Percentiles rank a stretch among this genome's conserved stretches.
Conservation (phyloP, 2,113 vertebrate species). For the Xerus inauris region DNA sequence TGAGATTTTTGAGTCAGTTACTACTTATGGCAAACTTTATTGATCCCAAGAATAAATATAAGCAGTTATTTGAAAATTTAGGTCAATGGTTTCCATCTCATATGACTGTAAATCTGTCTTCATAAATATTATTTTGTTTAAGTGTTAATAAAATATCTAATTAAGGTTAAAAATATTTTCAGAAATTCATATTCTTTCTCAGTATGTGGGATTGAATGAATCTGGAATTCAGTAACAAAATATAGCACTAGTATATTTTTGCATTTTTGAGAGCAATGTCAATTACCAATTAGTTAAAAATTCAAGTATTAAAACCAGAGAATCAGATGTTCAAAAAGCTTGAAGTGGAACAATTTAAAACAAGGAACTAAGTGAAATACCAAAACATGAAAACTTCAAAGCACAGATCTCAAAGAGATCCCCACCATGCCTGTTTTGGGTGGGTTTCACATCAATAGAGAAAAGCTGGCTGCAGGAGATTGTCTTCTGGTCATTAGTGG, state of each 20-base stretch:
- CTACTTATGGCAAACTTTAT: background rate
- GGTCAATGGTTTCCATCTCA: background rate
- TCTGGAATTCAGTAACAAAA: background rate
- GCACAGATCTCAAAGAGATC: background rate
- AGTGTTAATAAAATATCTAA: constrained; percentile 5
- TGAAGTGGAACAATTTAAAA: background rate
- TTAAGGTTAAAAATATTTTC: background rate
- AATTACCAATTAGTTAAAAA: background rate
- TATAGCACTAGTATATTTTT: background rate
- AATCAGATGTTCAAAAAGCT: background rate
- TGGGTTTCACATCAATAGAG: background rate
- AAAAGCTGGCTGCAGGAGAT: background rate
- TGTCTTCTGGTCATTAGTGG: too few relatives aligned
- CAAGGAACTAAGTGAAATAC: background rate
- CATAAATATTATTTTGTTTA: background rate
- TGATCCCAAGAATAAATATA: background rate
- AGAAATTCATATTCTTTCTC: background rate
- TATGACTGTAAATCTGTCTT: background rate
- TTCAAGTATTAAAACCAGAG: background rate
- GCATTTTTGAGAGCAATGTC: background rate
- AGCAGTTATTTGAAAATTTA: constrained; percentile 9
- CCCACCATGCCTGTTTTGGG: fast-evolving
- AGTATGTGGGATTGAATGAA: background rate
- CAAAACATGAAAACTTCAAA: background rate
- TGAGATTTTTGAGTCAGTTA: background rate